Base-by-base conservation (phyloP, 2,888 invertebrate species). In the Cheilosia grossa region DNA sequence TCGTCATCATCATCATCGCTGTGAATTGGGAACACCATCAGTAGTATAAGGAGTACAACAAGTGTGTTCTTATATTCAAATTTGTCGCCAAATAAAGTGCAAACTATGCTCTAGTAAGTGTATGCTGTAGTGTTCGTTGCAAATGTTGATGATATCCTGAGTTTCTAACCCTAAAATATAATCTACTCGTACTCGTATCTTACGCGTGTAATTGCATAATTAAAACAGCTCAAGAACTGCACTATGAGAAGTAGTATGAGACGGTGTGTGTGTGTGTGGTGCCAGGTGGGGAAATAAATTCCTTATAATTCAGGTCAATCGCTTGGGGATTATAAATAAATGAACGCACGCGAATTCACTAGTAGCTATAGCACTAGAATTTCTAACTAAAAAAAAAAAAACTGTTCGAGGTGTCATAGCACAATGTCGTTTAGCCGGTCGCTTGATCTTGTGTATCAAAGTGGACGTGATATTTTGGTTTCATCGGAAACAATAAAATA, bases 31-130 rank as follows among this genome's bases (percentile, higher is more conserved):
- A 77, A 56, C 70, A 78, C 44, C 7, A 53, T 15, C 6, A 15
- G 37, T 49, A 54, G 30, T 6, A 30, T 30, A 44, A 74, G 58
- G 53, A 56, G 56, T 75, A 42, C 75, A 75, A 75, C 67, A 75
- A 75, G 75, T 75, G 75, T 67, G 40, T 24, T 19, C 27, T 51
- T 64, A 9, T 47, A 47, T 54, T 56, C 19, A 49, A n/a, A 30
- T 51, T 24, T 64, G 49, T 53, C 19, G 9, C 24, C 5, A 15
- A 40, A 33, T 44, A 59, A 15, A 59, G 17, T 6, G 21, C 44
- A 49, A 77, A 77, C 75, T 70, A 85, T 85, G 85, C 47, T 75
- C 44, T 85, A 85, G 85, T 85, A 77, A 85, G 85, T 85, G 81
- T 56, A 30, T 47, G 47, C 42, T 44, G 33, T 58, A 9, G 17